Base-by-base conservation (phyloP, 2,888 invertebrate species). In the Timema podura region DNA sequence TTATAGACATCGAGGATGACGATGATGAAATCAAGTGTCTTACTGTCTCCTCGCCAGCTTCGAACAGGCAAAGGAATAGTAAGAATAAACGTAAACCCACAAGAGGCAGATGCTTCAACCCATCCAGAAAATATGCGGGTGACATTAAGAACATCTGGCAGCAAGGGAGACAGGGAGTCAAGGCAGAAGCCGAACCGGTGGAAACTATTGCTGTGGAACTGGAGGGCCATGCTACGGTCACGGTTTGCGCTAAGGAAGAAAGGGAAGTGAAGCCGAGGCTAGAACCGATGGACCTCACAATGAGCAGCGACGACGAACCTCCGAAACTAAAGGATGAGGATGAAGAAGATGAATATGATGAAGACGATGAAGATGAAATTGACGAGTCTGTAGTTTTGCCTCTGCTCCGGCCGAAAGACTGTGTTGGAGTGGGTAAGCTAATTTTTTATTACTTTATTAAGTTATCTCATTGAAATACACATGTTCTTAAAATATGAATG, bases 21-120 rank as follows among this genome's bases (percentile, higher is more conserved):
- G 59, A 69, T 48, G 69, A 66, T 16, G 65, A 48, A 13, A 44
- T 69, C 48, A 48, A 57, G 48, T 65, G 59, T 10, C 7, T 54
- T n/a, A 48, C 65, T 13, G 57, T 11, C 6, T 45, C 54, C 16
- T 47, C 48, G 9, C 15, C 68, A 13, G 16, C 11, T 30, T 45
- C 11, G 13, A 45, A 45, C 11, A 46, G 46, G 13, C 48, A 9
- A 48, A 54, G 47, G 5, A 16, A 49, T 45, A 49, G 15, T 13
- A 48, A 46, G 30, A 64, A 30, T 6, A 44, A 9, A 11, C 15
- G 15, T 9, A 65, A 47, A 65, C 9, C 16, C n/a, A 69, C 15
- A 30, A 45, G n/a, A 47, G 13, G 48, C 13, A 69, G 66, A 15
- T 47, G n/a, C 48, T 66, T 15, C 59, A 44, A 47, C 15, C 66